Base-by-base conservation (phyloP, 2,113 vertebrate genomes). In the Mellivora capensis region DNA sequence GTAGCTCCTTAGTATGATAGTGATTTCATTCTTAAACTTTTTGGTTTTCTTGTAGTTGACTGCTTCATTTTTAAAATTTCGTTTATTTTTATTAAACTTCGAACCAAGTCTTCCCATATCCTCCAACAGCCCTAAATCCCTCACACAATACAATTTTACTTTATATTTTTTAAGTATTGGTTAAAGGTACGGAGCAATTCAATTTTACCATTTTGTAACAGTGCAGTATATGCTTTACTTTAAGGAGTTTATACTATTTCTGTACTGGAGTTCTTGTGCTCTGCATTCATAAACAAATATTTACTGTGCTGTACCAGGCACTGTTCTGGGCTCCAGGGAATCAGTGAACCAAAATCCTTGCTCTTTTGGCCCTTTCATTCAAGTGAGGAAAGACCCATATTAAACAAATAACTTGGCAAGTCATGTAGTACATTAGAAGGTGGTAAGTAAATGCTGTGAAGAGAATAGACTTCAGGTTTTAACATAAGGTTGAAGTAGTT, bases 81-180 rank as follows among this genome's bases (percentile, higher is more conserved):
- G 10, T 9, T 76, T 67, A 42, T 80, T 90, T 94, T 90, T 27
- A 62, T 76, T 87, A 44, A 94, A 42, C 27, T 44, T 76, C 21
- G 82, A n/a, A 90, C 67, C 23, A 90, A 20, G n/a, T 81, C 49
- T 96, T 94, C 49, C 44, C 25, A 1, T 79, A 54, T 29, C 18
- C 39, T 85, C 11, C 37, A 83, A 20, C 61, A 87, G 25, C 10
- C n/a, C 10, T 89, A 42, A 54, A 72, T 94, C 64, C n/a, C 10
- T 96, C 79, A 91, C 15, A 77, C 47, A 52, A 3, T 74, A 86
- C 34, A 89, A 3, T 94, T 90, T 97, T 83, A 47, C 20, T 93
- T 54, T 77, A 23, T 84, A 74, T 80, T 59, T 94, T 94, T 87
- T 76, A 94, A 64, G n/a, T 79, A 39, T 44, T 37, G 39, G 74